phyloP scores from a whole-genome alignment of 1,140 invertebrate genomes.

The Episyrphus balteatus region DNA sequence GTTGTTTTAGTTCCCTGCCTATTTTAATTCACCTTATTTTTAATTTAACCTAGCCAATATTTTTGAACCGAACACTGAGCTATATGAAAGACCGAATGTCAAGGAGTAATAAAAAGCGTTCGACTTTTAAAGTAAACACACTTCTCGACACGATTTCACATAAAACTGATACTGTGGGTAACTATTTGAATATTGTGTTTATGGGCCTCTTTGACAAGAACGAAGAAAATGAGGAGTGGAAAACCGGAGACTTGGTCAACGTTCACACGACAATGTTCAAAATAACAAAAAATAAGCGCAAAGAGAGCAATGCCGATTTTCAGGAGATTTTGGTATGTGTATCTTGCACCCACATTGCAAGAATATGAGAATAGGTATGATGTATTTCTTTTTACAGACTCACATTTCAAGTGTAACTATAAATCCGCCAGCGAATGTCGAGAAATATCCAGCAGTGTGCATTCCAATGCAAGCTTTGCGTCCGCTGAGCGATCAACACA shows the following conservation, averaged over 20 bases:
- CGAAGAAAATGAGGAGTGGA: slow-evolving; percentile 24
- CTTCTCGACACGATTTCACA: slow-evolving; percentile 55
- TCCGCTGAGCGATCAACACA: slow-evolving; percentile 64
- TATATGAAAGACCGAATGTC: slow-evolving; percentile 89
- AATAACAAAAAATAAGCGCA: slow-evolving; percentile 86
- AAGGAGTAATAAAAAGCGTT: slow-evolving; percentile 59
- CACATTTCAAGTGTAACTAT: slow-evolving; percentile 67
- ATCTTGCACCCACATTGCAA: background rate
- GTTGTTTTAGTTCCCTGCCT: background rate
- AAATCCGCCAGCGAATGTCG: slow-evolving; percentile 65
- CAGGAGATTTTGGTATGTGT: slow-evolving; percentile 44
- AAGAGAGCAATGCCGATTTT: slow-evolving; percentile 75
- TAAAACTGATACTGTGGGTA: slow-evolving; percentile 46
- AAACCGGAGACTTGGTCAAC: slow-evolving; percentile 51
- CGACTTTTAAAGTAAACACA: slow-evolving; percentile 60
- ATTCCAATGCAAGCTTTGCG: slow-evolving; percentile 77
- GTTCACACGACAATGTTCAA: slow-evolving; percentile 80
- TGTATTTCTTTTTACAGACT: slow-evolving; percentile 36
- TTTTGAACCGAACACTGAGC: slow-evolving; percentile 76
- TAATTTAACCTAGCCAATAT: slow-evolving; percentile 84
- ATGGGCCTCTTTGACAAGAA: slow-evolving; percentile 69
- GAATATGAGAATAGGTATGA: background rate
- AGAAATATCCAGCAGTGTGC: slow-evolving; percentile 64
- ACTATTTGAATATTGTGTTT: slow-evolving; percentile 80
- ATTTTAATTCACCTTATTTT: background rate